phyloP scores from a whole-genome alignment of 2,888 invertebrate genomes.

The Epsilonema sp. region DNA sequence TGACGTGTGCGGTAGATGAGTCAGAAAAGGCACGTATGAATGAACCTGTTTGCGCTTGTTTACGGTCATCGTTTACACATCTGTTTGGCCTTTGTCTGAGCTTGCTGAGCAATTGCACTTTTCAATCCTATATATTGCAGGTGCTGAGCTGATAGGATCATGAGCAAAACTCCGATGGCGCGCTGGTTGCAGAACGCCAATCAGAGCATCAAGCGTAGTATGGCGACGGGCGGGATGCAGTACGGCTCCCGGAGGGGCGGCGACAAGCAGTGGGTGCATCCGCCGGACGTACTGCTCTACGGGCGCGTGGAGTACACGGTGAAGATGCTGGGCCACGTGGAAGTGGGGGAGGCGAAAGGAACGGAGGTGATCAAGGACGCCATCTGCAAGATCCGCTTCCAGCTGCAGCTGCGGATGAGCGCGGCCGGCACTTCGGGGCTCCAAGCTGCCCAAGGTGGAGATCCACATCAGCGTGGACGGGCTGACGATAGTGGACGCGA shows the following conservation, averaged over 20 bases:
- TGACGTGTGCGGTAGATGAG: too few species aligned
- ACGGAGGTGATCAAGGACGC: constrained; percentile 94
- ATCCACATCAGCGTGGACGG: constrained; percentile 93
- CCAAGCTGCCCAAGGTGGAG: constrained; percentile 57
- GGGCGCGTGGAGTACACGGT: constrained; percentile 93
- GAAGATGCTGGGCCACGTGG: constrained; percentile 85
- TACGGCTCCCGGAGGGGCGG: not conserved
- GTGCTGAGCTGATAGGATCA: too few species aligned
- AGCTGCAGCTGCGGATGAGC: constrained; percentile 13
- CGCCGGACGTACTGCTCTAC: constrained; percentile 72
- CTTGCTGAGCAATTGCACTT: too few species aligned
- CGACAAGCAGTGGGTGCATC: constrained; percentile 63
- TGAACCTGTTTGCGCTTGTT: too few species aligned
- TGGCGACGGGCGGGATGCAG: not conserved
- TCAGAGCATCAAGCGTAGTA: not conserved
- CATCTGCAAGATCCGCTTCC: constrained; percentile 54
- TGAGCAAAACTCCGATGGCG: not conserved
- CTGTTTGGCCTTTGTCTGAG: too few species aligned
- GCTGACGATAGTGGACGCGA: constrained; percentile 64
- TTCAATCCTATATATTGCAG: too few species aligned
- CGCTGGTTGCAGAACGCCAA: constrained; percentile 2
- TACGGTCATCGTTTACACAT: too few species aligned
- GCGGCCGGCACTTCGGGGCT: constrained; percentile 58
- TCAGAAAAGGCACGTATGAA: too few species aligned
- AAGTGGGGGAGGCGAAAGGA: constrained; percentile 87